Base-by-base conservation (phyloP, 2,888 invertebrate species). In the Papilio protenor region DNA sequence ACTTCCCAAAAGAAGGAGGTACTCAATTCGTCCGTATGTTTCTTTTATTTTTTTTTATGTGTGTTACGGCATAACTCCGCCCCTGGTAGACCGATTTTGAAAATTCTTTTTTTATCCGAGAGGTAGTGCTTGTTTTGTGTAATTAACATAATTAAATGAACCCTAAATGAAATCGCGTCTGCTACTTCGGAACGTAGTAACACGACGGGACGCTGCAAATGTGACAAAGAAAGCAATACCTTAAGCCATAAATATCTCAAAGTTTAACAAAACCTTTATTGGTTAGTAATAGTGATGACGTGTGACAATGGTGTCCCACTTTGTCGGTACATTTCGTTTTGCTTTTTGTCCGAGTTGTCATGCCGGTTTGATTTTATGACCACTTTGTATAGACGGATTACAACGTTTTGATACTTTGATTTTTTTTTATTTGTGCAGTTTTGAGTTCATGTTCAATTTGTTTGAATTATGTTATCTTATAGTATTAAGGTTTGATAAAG, bases 301-400 rank as follows among this genome's bases (percentile, higher is more conserved):
- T 79, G 81, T 82, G 83, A 88, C 88, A 89, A 88, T 88, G 85
- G 86, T 79, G 73, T 83, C 85, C 85, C 87, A 88, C 90, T 91
- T 91, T 91, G 91, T 90, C 90, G 90, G 90, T 87, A 81, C 82
- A 82, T 85, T 87, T 86, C 86, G 87, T 85, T 81, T 81, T 81
- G 77, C 81, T 89, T 92, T 92, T 91, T 91, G 91, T 88, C 89
- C 79, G 79, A 80, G 85, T 85, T 87, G 88, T 87, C 85, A 87
- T 87, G 88, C 87, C 85, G 87, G 85, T 84, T 85, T 85, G 83
- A 88, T 86, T 89, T 90, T 90, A 89, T 90, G 89, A 87, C 80
- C 85, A 83, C 81, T 81, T 80, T 81, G 78, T 75, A 66, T 84
- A 83, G 80, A 12, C 10, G 77, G 80, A 75, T 33, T 21, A 61